Evolutionary conservation across 2,797 vertebrate genomes (phyloP).

Genomic region (Yasuhikotakia modesta): DNA sequence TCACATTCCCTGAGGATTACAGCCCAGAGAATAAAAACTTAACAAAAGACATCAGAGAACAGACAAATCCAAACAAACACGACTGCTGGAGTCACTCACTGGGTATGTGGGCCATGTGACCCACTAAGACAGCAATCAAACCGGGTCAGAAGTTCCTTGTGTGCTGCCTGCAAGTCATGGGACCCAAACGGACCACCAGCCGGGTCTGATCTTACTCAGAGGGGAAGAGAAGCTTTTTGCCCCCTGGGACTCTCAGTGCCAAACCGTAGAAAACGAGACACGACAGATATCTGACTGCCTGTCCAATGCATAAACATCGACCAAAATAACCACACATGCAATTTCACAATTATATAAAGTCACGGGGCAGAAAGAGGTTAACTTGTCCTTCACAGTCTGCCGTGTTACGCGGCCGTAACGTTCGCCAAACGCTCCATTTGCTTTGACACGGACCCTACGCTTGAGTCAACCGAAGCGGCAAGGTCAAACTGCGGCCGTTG

Average conservation of each 20-base stretch:
- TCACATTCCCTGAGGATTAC: constrained; percentile 10
- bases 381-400: constrained; percentile 40
- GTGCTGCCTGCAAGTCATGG: constrained; percentile 11
- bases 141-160: constrained; percentile 41
- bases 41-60: constrained; percentile 16
- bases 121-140: constrained; percentile 4
- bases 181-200: constrained; percentile 16
- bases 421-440: constrained; percentile 35
- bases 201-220: constrained; percentile 1
- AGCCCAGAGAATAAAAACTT: neutral
- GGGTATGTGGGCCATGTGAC: constrained; percentile 36
- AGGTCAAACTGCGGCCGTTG: constrained; percentile 30
- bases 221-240: constrained; percentile 22
- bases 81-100: constrained; percentile 30
- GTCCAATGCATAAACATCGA: neutral
- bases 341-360: neutral
- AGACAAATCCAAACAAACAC: constrained; percentile 43
- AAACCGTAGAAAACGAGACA: neutral
- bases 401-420: constrained; percentile 10
- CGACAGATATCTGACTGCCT: neutral
- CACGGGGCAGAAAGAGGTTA: constrained; percentile 24
- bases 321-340: neutral
- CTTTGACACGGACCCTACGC: constrained; percentile 19
- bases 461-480: constrained; percentile 13
- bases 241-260: constrained; percentile 18